Evolutionary conservation across 2,113 vertebrate species (phyloP), one percentile per base, ranked within the genome.

Genomic region (Melanotaenia duboulayi): DNA sequence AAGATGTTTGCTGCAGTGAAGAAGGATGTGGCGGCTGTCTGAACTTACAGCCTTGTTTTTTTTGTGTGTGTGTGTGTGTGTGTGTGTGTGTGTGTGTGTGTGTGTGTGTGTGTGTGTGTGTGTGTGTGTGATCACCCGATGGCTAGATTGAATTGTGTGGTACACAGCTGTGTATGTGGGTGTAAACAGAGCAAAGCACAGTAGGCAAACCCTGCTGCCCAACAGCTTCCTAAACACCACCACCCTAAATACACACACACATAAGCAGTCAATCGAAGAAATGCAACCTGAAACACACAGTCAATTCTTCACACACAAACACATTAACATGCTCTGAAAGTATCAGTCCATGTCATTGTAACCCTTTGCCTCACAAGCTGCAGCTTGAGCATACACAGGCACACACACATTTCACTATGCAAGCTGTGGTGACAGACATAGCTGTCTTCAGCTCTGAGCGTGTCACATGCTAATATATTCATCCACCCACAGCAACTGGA

Each of bases 121-220:
- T 62, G 65, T 59, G 52, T 42, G n/a, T 32, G 20, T 73, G 61
- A 83, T 60, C 66, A 87, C 90, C 87, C 86, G 71, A 80, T 84
- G 78, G 87, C 79, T 71, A 80, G 48, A 81, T 51, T 81, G 74
- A 52, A 83, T 64, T 88, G 84, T 74, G 85, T 82, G 84, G 86
- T 89, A 67, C 85, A 86, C 81, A 93, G 88, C 86, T 90, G 93
- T 88, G 77, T 22, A 81, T 82, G 87, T 90, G 86, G 83, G 87
- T 89, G 88, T 71, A 77, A 65, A 84, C 23, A 46, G 67, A 85
- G 61, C 68, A 63, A 74, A 76, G 81, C 72, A 83, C 28, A 84
- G 72, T 84, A 86, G 87, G 78, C 80, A 83, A 86, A 63, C 60
- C 82, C 82, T 48, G 74, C 83, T 88, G 86, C 89, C 90, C 92